Conservation (phyloP, 2,888 invertebrate genomes). For the Ligdia adustata region DNA sequence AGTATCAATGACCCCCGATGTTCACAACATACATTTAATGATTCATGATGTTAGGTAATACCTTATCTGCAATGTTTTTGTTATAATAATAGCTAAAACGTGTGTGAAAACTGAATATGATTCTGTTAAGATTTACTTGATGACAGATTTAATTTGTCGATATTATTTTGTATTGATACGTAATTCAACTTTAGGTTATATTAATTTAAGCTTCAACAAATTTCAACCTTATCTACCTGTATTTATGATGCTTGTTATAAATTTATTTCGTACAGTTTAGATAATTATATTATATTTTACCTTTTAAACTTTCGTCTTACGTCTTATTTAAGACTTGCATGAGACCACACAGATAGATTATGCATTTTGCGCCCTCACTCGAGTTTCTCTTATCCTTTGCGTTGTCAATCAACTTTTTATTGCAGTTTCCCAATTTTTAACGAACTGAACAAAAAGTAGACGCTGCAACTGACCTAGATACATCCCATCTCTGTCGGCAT, state of each 20-base stretch:
- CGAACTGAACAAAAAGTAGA: conserved; percentile 16
- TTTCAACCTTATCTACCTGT: too few relatives aligned
- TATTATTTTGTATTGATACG: too few relatives aligned
- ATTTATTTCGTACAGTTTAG: too few relatives aligned
- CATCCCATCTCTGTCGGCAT: too few relatives aligned
- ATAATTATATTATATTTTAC: too few relatives aligned
- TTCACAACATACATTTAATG: conserved; percentile 7
- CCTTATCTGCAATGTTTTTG: conserved; percentile 21
- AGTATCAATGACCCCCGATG: conserved; percentile 19
- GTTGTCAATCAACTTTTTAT: conserved; percentile 14
- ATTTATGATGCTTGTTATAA: too few relatives aligned
- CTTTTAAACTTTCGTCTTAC: conserved; percentile 1
- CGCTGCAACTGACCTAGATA: conserved; percentile 9
- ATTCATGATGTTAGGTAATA: conserved; percentile 27
- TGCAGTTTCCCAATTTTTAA: conserved; percentile 12
- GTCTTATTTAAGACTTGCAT: not conserved
- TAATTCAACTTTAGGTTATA: too few relatives aligned
- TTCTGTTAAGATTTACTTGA: not conserved
- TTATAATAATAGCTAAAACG: conserved; percentile 6
- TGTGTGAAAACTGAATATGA: conserved; percentile 6
- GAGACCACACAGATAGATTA: too few relatives aligned
- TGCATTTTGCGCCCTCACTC: conserved; percentile 3
- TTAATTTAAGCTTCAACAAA: too few relatives aligned
- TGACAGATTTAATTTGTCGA: too few relatives aligned
- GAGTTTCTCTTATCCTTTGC: conserved; percentile 10